phyloP scores from a whole-genome alignment of 1,140 invertebrate species.

The Ips nitidus region DNA sequence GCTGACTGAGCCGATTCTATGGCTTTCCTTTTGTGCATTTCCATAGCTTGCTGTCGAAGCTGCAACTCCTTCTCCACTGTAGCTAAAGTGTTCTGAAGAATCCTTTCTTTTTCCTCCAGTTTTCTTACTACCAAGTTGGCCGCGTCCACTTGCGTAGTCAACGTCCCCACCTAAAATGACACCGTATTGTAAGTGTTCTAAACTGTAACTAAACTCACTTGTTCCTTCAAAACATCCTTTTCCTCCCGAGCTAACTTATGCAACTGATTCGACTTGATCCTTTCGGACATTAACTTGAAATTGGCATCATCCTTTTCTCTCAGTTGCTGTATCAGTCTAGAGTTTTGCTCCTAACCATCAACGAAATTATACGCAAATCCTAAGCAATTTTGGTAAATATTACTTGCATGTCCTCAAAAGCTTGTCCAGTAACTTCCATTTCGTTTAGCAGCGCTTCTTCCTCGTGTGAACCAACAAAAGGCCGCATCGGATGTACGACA shows the following conservation, averaged over 20 bases:
- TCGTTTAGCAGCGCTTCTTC: constrained; percentile 97
- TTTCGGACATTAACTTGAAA: constrained; percentile 98
- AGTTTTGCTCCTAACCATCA: constrained; percentile 80
- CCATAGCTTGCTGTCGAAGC: constrained; percentile 90
- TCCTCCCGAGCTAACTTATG: constrained; percentile 94
- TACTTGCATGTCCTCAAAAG: constrained; percentile 97
- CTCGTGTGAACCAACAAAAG: constrained; percentile 74
- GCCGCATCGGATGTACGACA: constrained; percentile 56
- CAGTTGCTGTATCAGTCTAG: constrained; percentile 91
- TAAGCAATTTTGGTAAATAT: background rate
- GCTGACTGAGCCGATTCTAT: constrained; percentile 94
- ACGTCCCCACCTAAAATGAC: constrained; percentile 35
- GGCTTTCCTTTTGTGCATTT: constrained; percentile 97
- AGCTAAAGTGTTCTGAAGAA: constrained; percentile 88
- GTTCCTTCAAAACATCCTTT: constrained; percentile 86
- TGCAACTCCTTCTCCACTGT: constrained; percentile 94
- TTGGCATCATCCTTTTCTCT: constrained; percentile 99
- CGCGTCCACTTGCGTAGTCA: constrained; percentile 73
- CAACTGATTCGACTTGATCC: constrained; percentile 95
- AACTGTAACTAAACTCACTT: constrained; percentile 58
- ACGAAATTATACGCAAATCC: background rate
- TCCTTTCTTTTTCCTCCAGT: constrained; percentile 95
- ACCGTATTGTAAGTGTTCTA: background rate
- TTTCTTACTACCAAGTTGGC: constrained; percentile 93
- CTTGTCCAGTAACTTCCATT: constrained; percentile 99